Percentiles rank a stretch among this genome's conserved stretches.
Conservation (phyloP, 2,888 invertebrate species). For the Dromius quadrimaculatus region DNA sequence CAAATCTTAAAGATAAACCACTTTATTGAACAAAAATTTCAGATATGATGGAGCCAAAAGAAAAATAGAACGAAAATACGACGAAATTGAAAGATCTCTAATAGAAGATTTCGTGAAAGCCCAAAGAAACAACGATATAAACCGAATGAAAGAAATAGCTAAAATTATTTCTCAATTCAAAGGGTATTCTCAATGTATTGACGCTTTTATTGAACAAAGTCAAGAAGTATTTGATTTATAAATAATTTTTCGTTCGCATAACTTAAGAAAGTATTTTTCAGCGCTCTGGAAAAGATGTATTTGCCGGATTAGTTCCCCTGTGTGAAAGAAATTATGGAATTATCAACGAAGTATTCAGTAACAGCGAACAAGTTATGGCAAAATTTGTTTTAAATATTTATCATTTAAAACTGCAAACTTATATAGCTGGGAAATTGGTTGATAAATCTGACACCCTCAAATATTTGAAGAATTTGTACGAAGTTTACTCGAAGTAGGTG, state of each 20-base stretch:
- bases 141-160: conserved; percentile 94
- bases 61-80: conserved; percentile 89
- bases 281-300: conserved; percentile 92
- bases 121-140: conserved; percentile 85
- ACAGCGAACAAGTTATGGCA: conserved; percentile 97
- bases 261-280: conserved; percentile 65
- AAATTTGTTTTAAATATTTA: conserved; percentile 97
- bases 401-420: conserved; percentile 88
- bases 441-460: conserved; percentile 87
- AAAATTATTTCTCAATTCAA: conserved; percentile 94
- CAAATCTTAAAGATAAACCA: neutral
- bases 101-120: conserved; percentile 96
- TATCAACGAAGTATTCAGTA: conserved; percentile 91
- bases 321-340: conserved; percentile 88
- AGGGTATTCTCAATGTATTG: conserved; percentile 95
- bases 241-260: neutral
- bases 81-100: conserved; percentile 87
- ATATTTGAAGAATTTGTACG: conserved; percentile 89
- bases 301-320: conserved; percentile 88
- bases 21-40: conserved; percentile 54
- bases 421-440: conserved; percentile 83
- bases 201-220: conserved; percentile 96
- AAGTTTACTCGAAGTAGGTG: conserved; percentile 86
- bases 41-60: conserved; percentile 85
- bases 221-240: conserved; percentile 77